Base-by-base conservation (phyloP, 2,888 invertebrate species). In the Vanessa cardui region DNA sequence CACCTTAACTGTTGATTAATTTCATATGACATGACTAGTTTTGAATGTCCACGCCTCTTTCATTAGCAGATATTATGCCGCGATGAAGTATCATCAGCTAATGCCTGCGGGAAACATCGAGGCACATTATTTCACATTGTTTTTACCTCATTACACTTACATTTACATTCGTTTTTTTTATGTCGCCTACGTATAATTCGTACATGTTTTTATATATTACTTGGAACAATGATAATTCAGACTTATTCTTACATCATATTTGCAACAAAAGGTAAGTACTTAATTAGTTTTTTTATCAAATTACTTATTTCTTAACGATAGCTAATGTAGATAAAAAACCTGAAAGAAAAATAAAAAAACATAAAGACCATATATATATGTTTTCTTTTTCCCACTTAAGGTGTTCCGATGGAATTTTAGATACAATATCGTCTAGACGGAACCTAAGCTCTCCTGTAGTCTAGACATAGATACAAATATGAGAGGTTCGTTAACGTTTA, bases 1-100 rank as follows among this genome's bases (percentile, higher is more conserved):
- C 70, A 56, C 64, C 64, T 66, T n/a, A 52, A 62, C 45, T 33
- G 62, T 64, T 63, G 62, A 69, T 61, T 64, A 58, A 70, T 49
- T 67, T 58, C 56, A 62, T 58, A 58, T 62, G 20, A 58, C 56
- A 33, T 52, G 52, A 56, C 59, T 56, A 47, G 59, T 45, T 61
- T 47, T 60, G 61, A 26, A 60, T 66, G 26, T 52, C 66, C 58
- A 66, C 63, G 39, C 69, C 63, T 50, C 54, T 63, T 61, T 70
- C 52, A 70, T 64, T 67, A 66, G 46, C 39, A 45, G 50, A 59
- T 62, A 61, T 58, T 26, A 61, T 60, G 39, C 16, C 58, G 52
- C 52, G 59, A 50, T 60, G 59, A 62, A 20, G 12, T 66, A 16
- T 61, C 60, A 47, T 66, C 39, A 61, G 52, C 21, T 39, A 47